Conservation (phyloP, 2,113 vertebrate species). For the Sphyrna mokarran region DNA sequence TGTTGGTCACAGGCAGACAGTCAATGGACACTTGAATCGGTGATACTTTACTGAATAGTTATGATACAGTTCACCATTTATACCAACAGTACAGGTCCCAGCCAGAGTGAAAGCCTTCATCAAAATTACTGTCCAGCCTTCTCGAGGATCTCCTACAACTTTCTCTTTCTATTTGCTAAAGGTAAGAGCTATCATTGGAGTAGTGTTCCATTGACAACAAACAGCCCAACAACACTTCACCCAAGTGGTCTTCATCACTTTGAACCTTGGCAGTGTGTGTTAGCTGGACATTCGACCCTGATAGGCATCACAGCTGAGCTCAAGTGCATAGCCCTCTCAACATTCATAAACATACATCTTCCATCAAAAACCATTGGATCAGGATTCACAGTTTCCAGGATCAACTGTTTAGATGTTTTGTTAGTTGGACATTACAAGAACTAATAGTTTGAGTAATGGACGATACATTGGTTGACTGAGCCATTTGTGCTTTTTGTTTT, state of each 20-base stretch:
- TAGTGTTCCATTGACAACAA: not conserved
- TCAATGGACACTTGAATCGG: constrained; percentile 51
- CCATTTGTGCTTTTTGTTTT: no score
- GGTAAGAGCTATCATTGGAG: not conserved
- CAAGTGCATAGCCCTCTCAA: not conserved
- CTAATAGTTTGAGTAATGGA: no score
- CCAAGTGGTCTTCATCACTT: not conserved
- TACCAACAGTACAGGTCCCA: not conserved
- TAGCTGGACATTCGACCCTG: not conserved
- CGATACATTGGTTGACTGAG: no score
- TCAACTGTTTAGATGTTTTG: no score
- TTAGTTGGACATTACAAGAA: no score
- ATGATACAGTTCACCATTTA: not conserved
- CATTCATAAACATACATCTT: not conserved
- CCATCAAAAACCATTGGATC: not conserved
- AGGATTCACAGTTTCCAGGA: no score
- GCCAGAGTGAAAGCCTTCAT: not conserved
- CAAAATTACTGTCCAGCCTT: not conserved
- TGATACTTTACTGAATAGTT: not conserved
- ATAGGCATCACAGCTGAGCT: not conserved
- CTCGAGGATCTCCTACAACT: not conserved
- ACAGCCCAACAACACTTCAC: not conserved
- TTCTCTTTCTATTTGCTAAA: not conserved
- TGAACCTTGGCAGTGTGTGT: not conserved
- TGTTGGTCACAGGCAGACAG: constrained; percentile 45